Conservation (phyloP, 2,888 invertebrate species). For the Eupithecia insigniata region DNA sequence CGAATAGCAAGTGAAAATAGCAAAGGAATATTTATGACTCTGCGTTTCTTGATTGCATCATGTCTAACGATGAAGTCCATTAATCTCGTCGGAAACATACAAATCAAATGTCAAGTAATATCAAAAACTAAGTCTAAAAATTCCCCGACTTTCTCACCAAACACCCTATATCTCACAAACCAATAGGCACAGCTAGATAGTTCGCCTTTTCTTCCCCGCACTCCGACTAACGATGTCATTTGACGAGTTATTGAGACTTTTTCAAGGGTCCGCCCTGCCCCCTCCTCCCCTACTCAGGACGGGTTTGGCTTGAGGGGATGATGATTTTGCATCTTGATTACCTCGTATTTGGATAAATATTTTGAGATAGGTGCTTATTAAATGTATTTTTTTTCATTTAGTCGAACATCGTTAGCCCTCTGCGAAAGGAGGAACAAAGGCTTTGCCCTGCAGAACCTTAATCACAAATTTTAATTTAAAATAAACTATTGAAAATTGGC, state of each 20-base stretch:
- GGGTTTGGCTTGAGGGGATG: slow-evolving; percentile 34
- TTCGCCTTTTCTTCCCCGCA: slow-evolving; percentile 81
- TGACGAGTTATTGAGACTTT: slow-evolving; percentile 84
- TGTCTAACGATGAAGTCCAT: too few species aligned
- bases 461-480: too few species aligned
- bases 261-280: slow-evolving; percentile 73
- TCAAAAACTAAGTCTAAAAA: background rate
- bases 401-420: background rate
- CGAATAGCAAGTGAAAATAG: background rate
- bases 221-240: slow-evolving; percentile 83
- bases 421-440: too few species aligned
- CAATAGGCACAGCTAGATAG: slow-evolving; percentile 76
- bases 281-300: slow-evolving; percentile 47
- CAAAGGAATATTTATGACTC: background rate
- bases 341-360: slow-evolving; percentile 6
- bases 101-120: background rate
- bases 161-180: slow-evolving; percentile 60
- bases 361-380: background rate
- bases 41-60: background rate
- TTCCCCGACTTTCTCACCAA: background rate
- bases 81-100: background rate
- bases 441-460: too few species aligned
- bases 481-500: too few species aligned
- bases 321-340: slow-evolving; percentile 13
- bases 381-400: background rate